Conservation (phyloP, 2,888 invertebrate genomes). For the Melinopterus prodromus region DNA sequence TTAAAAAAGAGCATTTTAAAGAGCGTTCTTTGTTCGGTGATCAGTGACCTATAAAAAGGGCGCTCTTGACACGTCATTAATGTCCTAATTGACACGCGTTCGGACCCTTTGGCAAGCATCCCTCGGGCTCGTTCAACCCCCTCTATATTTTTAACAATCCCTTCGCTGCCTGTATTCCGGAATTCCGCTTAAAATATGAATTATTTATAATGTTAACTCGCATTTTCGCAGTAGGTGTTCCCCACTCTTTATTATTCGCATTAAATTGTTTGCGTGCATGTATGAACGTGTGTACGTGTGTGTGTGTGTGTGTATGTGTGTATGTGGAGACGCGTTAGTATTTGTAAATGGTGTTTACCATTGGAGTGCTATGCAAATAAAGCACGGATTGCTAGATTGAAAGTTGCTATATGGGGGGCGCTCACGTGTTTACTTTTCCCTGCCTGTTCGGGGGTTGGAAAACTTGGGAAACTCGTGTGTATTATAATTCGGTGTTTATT, state of each 20-base stretch:
- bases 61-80: neutral
- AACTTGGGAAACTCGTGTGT: too few species aligned
- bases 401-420: too few species aligned
- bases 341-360: neutral
- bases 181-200: neutral
- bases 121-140: neutral
- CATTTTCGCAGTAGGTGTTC: neutral
- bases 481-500: too few species aligned
- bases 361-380: neutral
- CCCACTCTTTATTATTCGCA: neutral
- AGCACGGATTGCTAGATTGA: neutral
- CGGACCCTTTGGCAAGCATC: neutral
- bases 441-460: too few species aligned
- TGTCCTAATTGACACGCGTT: neutral
- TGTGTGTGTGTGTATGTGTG: neutral
- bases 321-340: neutral
- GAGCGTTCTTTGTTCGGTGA: neutral
- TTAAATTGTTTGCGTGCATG: neutral
- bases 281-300: neutral
- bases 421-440: too few species aligned
- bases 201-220: neutral
- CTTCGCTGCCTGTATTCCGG: neutral
- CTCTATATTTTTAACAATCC: neutral
- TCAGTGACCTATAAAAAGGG: neutral
- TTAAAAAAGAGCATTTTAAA: neutral